Percentiles rank a stretch among this genome's conserved stretches.
Conservation (phyloP, 1,140 invertebrate species). For the Meloidogyne hapla region DNA sequence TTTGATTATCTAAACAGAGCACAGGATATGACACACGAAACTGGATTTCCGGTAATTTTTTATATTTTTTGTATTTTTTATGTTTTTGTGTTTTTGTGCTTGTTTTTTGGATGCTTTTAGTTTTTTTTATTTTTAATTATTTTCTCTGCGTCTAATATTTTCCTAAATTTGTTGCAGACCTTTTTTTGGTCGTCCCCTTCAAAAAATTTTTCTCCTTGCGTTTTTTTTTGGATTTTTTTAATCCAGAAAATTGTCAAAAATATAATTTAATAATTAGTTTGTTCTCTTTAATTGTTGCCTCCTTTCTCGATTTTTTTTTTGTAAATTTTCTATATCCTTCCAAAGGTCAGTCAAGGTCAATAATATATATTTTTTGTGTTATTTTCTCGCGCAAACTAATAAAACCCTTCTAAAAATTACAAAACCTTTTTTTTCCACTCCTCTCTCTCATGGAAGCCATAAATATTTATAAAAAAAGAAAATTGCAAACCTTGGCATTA, state of each 20-base stretch:
- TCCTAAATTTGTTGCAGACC: too few relatives aligned
- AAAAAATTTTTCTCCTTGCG: too few relatives aligned
- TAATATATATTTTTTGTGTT: not conserved
- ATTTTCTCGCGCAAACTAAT: not conserved
- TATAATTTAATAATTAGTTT: not conserved
- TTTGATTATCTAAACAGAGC: conserved; percentile 60
- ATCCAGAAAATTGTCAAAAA: not conserved
- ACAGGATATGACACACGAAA: conserved; percentile 56
- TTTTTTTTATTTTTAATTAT: conserved; percentile 5
- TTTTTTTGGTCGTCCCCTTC: too few relatives aligned
- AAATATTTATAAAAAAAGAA: not conserved
- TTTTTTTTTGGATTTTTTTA: not conserved
- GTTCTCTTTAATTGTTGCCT: too few relatives aligned
- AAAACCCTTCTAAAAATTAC: not conserved
- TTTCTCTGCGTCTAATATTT: not conserved
- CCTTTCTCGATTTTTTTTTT: too few relatives aligned
- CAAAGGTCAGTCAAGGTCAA: conserved; percentile 4
- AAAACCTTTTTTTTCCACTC: not conserved
- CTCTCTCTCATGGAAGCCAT: not conserved
- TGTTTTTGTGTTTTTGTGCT: too few relatives aligned
- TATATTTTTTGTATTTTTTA: not conserved
- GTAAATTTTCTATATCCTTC: not conserved
- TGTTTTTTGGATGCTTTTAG: not conserved
- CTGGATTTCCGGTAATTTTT: conserved; percentile 60
- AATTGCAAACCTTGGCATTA: not conserved